Evolutionary conservation across 2,113 vertebrate genomes (phyloP).

Genomic region (Corythoichthys haematopterus): DNA sequence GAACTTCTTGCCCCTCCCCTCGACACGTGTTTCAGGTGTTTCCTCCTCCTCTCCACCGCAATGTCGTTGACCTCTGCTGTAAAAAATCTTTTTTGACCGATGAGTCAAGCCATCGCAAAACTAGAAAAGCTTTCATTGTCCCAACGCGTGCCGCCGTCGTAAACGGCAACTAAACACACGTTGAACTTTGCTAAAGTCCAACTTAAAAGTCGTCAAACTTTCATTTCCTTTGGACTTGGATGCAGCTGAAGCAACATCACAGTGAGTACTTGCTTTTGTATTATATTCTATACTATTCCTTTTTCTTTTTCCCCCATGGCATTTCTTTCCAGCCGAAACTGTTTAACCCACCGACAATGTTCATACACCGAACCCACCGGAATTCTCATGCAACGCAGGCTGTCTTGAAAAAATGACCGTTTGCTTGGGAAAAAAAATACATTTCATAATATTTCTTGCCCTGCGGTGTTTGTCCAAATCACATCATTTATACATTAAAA

Average conservation of each 20-base stretch:
- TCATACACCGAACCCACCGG: too few relatives aligned
- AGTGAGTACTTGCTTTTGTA: conserved; percentile 20
- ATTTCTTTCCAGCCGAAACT: too few relatives aligned
- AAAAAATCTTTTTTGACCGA: conserved; percentile 49
- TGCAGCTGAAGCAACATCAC: conserved; percentile 1
- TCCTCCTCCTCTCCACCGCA: not conserved
- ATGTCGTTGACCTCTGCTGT: conserved; percentile 36
- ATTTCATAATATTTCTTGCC: too few relatives aligned
- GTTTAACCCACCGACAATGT: too few relatives aligned
- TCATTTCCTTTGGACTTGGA: not conserved
- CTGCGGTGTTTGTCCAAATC: too few relatives aligned
- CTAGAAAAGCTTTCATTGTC: conserved; percentile 21
- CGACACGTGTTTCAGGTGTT: not conserved
- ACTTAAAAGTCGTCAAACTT: not conserved
- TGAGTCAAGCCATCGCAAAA: conserved; percentile 40
- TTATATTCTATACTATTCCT: not conserved
- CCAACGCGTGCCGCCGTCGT: conserved; percentile 27
- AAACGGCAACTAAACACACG: conserved; percentile 52
- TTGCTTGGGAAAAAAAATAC: too few relatives aligned
- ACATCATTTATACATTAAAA: too few relatives aligned
- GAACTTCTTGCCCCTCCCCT: not conserved
- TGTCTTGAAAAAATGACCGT: too few relatives aligned
- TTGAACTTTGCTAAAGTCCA: conserved; percentile 14
- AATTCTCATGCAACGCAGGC: too few relatives aligned
- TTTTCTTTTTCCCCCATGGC: too few relatives aligned